phyloP scores from a whole-genome alignment of 2,113 vertebrate species.

The Epinephelus fuscoguttatus region DNA sequence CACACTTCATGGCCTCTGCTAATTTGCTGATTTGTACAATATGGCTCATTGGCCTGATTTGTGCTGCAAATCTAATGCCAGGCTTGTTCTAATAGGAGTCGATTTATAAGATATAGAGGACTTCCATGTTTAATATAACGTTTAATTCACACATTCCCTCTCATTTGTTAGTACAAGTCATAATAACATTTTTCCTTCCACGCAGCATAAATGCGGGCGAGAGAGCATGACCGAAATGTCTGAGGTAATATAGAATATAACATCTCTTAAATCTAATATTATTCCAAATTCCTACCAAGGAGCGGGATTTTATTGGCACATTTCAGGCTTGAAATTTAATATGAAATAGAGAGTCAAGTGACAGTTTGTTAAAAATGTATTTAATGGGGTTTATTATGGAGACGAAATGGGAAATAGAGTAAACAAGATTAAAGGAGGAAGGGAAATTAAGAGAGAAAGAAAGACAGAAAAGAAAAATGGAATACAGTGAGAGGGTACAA shows the following conservation, averaged over 20 bases:
- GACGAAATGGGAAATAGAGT: slow-evolving; percentile 28
- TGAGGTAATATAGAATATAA: slow-evolving; percentile 60
- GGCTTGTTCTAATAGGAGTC: slow-evolving; percentile 85
- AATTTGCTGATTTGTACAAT: slow-evolving; percentile 89
- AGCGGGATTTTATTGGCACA: slow-evolving; percentile 71
- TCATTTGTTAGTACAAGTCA: slow-evolving; percentile 83
- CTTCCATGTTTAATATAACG: slow-evolving; percentile 82
- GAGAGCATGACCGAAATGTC: slow-evolving; percentile 76
- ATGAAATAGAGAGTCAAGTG: slow-evolving; percentile 46
- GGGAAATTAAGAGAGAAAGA: not conserved
- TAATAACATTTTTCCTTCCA: slow-evolving; percentile 76
- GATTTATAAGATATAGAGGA: slow-evolving; percentile 82
- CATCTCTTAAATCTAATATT: slow-evolving; percentile 76
- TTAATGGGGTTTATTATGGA: slow-evolving; percentile 54
- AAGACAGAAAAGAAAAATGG: not conserved
- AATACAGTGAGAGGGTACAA: not conserved
- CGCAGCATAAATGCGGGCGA: slow-evolving; percentile 73
- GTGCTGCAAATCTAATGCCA: slow-evolving; percentile 83
- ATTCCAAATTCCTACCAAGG: slow-evolving; percentile 62
- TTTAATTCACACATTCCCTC: slow-evolving; percentile 79
- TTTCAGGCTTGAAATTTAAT: slow-evolving; percentile 67
- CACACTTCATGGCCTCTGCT: slow-evolving; percentile 87
- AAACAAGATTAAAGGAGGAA: slow-evolving; percentile 39
- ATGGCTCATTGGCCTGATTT: slow-evolving; percentile 88
- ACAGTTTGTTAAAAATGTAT: slow-evolving; percentile 55